These are phyloP conservation scores for Halictus quadricinctus DNA, from an alignment of 2,888 invertebrate genomes.

Conservation along the genomic window DNA sequence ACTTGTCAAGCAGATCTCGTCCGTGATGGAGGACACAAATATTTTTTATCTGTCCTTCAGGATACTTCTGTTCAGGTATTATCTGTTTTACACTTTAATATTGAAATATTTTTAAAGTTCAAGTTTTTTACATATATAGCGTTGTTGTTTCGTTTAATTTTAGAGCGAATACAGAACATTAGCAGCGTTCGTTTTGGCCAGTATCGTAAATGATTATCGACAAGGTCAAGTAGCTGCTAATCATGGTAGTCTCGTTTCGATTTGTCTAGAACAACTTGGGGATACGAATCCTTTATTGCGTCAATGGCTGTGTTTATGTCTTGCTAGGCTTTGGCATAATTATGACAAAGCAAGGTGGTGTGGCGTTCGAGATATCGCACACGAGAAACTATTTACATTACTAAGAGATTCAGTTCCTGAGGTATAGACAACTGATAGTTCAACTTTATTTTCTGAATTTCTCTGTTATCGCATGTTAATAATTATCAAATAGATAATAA, in stretches of 20 bases:
- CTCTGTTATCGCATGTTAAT: slow-evolving; percentile 11
- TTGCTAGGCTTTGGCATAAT: slow-evolving; percentile 95
- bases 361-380: slow-evolving; percentile 97
- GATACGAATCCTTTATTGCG: slow-evolving; percentile 88
- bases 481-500: slow-evolving; percentile 1
- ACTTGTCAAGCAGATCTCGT: slow-evolving; percentile 97
- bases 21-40: slow-evolving; percentile 96
- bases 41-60: slow-evolving; percentile 95
- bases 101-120: not conserved
- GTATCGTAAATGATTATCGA: slow-evolving; percentile 94
- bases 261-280: slow-evolving; percentile 94
- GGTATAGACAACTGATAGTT: slow-evolving; percentile 83
- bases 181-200: slow-evolving; percentile 97
- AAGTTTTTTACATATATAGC: not conserved
- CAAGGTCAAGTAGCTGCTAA: slow-evolving; percentile 95
- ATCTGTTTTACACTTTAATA: slow-evolving; percentile 19
- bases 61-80: slow-evolving; percentile 91
- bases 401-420: slow-evolving; percentile 93
- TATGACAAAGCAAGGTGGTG: slow-evolving; percentile 96
- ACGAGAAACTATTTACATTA: slow-evolving; percentile 94
- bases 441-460: slow-evolving; percentile 3
- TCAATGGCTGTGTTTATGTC: slow-evolving; percentile 96
- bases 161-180: slow-evolving; percentile 94
- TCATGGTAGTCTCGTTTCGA: slow-evolving; percentile 94
- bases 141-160: slow-evolving; percentile 44